Base-by-base conservation (phyloP, 1,140 invertebrate genomes). In the Hydropsyche tenuis region DNA sequence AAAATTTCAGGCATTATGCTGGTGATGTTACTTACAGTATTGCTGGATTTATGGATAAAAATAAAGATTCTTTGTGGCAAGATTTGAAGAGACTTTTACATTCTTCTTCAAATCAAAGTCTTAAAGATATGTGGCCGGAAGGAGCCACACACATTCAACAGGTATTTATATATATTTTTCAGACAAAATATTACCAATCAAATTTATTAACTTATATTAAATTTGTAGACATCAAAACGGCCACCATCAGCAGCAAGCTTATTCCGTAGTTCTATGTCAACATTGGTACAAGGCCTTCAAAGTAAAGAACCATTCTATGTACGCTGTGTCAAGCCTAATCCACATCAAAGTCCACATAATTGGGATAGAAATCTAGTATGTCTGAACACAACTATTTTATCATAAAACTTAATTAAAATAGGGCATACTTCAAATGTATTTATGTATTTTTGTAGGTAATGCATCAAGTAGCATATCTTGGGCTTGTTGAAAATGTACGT, bases 241-340 rank as follows among this genome's bases (percentile, higher is more conserved):
- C 96, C 96, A 0, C 86, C 93, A 25, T 98, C 96, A 0, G 96
- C 96, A 30, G 96, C 95, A 27, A 95, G 94, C 0, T 85, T 97
- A 42, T 99, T 99, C 87, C 95, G 96, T 81, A 95, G 92, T 79
- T 98, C 96, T 1, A 98, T 99, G 93, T 87, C 93, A 66, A 90
- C 92, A 27, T 85, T 99, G 23, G 94, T 98, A 1, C 89, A 93
- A 62, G 97, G 94, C 62, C 84, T 99, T 76, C 90, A 91, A 9
- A 93, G 90, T 80, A 98, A 98, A 86, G 95, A 97, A 79, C 96
- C 97, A 0, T 97, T 96, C 85, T 98, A 98, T 85, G 94, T 98
- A n/a, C 89, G 96, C 53, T 98, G 96, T 81, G 91, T 97, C 75
- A 99, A 99, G 82, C 96, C 96, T 11, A 98, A 98, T 82, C 94